phyloP scores from a whole-genome alignment of 2,888 invertebrate genomes.

The Trilocha varians region DNA sequence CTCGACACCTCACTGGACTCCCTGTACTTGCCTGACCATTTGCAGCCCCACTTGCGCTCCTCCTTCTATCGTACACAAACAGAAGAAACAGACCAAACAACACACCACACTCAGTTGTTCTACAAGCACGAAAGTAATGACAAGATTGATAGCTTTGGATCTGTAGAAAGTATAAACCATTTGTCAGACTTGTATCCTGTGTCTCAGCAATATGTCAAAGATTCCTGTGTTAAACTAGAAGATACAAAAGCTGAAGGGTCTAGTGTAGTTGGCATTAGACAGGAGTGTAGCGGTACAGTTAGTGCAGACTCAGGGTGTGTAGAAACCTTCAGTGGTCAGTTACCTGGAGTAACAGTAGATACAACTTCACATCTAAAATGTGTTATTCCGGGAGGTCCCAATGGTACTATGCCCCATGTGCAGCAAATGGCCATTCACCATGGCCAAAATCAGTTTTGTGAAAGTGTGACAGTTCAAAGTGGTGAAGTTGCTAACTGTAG shows the following conservation, averaged over 20 bases:
- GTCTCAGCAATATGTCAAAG: constrained; percentile 43
- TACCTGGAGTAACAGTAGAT: constrained; percentile 40
- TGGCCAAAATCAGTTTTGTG: constrained; percentile 47
- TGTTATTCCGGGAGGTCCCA: constrained; percentile 29
- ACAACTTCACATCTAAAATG: constrained; percentile 52
- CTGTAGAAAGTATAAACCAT: constrained; percentile 32
- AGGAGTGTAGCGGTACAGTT: constrained; percentile 34
- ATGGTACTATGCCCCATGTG: constrained; percentile 47
- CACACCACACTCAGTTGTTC: constrained; percentile 33
- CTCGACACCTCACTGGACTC: constrained; percentile 37
- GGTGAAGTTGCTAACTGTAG: constrained; percentile 43
- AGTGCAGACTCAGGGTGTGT: constrained; percentile 36
- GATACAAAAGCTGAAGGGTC: constrained; percentile 32
- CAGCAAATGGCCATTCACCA: constrained; percentile 40
- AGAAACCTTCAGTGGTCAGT: constrained; percentile 43
- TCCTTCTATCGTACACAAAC: constrained; percentile 34
- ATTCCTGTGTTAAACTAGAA: constrained; percentile 35
- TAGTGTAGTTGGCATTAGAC: constrained; percentile 29
- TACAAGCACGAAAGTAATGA: constrained; percentile 46
- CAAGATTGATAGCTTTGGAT: constrained; percentile 37
- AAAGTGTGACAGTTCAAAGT: constrained; percentile 48
- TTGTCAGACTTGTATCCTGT: constrained; percentile 40
- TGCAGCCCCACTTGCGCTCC: constrained; percentile 37
- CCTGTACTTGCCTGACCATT: constrained; percentile 39
- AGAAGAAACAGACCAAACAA: constrained; percentile 37